Conservation (phyloP, 2,888 invertebrate genomes). For the Anthrax anthrax region DNA sequence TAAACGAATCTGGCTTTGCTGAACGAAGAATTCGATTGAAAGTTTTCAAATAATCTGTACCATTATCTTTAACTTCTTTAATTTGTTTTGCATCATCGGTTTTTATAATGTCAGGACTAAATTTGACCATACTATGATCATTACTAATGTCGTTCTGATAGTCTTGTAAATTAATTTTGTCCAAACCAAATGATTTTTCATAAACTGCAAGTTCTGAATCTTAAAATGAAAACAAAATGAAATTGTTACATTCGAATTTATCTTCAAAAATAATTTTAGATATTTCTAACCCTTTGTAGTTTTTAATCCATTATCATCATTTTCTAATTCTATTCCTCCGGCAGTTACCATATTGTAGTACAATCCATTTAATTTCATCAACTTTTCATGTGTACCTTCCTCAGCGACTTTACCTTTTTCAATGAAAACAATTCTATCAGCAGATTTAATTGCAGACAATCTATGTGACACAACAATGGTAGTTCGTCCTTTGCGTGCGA, state of each 20-base stretch:
- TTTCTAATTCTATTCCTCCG: slow-evolving; percentile 18
- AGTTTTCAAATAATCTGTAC: slow-evolving; percentile 23
- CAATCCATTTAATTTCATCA: slow-evolving; percentile 46
- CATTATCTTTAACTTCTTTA: slow-evolving; percentile 21
- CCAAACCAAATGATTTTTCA: slow-evolving; percentile 30
- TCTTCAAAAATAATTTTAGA: no score
- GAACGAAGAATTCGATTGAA: slow-evolving; percentile 45
- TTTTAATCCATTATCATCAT: neutral
- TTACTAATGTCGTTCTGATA: slow-evolving; percentile 25
- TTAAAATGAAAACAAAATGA: slow-evolving; percentile 9
- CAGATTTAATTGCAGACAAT: slow-evolving; percentile 54
- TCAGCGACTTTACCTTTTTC: slow-evolving; percentile 58
- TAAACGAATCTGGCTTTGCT: slow-evolving; percentile 54
- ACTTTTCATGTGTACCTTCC: slow-evolving; percentile 58
- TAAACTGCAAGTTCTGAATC: slow-evolving; percentile 26
- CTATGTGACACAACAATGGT: slow-evolving; percentile 65
- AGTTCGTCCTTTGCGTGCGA: slow-evolving; percentile 57
- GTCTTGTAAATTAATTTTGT: slow-evolving; percentile 27
- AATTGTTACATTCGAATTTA: no score
- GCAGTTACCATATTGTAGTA: slow-evolving; percentile 52
- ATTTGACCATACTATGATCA: slow-evolving; percentile 1
- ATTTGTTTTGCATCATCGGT: slow-evolving; percentile 1
- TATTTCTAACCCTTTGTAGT: no score
- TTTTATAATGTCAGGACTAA: neutral
- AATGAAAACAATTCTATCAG: slow-evolving; percentile 54